phyloP scores from a whole-genome alignment of 2,113 vertebrate genomes.

The Dicrurus megarhynchus region DNA sequence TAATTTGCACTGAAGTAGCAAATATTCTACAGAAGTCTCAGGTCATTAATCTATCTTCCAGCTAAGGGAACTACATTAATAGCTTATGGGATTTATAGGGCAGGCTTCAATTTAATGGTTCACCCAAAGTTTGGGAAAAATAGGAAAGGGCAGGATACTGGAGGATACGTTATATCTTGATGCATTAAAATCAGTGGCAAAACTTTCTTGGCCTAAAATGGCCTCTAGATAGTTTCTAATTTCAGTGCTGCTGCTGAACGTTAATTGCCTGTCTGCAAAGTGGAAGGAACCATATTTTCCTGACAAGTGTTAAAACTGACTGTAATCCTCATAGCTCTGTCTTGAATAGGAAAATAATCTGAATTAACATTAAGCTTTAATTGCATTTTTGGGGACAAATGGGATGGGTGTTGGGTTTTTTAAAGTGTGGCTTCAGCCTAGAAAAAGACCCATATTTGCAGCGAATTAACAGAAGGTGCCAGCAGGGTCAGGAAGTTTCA shows the following conservation, averaged over 20 bases:
- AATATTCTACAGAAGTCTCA: slow-evolving; percentile 42
- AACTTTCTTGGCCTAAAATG: slow-evolving; percentile 13
- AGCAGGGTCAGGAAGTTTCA: background rate
- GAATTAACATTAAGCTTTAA: background rate
- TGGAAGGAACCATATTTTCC: background rate
- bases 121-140: slow-evolving; percentile 40
- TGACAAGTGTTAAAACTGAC: background rate
- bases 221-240: slow-evolving; percentile 9
- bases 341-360: background rate
- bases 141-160: slow-evolving; percentile 1
- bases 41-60: slow-evolving; percentile 50
- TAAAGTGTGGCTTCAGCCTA: background rate
- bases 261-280: slow-evolving; percentile 6
- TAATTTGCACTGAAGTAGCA: slow-evolving; percentile 57
- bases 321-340: background rate
- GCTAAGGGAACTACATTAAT: slow-evolving; percentile 44
- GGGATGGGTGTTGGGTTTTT: background rate
- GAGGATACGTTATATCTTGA: background rate
- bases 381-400: background rate
- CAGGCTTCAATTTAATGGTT: slow-evolving; percentile 54
- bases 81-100: slow-evolving; percentile 50
- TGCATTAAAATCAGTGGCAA: slow-evolving; percentile 21
- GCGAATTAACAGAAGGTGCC: background rate
- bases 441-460: background rate
- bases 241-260: background rate